Evolutionary conservation across 2,888 invertebrate genomes (phyloP), one percentile per base, ranked within the genome.

Genomic region (Molorchus minor): DNA sequence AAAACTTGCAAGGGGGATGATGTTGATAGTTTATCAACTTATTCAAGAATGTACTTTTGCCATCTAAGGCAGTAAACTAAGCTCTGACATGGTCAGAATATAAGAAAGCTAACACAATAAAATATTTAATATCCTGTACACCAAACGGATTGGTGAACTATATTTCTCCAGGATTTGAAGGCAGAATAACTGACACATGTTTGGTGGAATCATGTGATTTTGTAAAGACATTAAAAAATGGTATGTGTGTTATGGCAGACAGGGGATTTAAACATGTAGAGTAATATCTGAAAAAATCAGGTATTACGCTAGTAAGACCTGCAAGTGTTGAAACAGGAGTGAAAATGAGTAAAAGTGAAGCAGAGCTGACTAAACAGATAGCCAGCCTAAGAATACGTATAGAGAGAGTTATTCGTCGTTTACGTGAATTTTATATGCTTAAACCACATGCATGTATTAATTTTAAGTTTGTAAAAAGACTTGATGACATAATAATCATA

Each of bases 361-460:
- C 60, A 8, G 61, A 57, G 36, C 30, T 61, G 51, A 57, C 61
- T n/a, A 69, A 62, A 51, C 38, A 47, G 20, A 66, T 69, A 17
- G 68, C 69, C 7, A 58, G 59, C 19, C 46, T 71, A n/a, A 36
- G 69, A 56, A 71, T 70, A 17, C 71, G 72, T 52, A 58, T 72
- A 44, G 70, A 73, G 62, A 46, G 71, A 45, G 70, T 67, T 1
- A 71, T 72, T 21, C 30, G 61, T 7, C 60, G 68, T 29, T 35
- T 71, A 38, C 46, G 69, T 53, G 61, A 71, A 33, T 70, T 58
- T 55, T 16, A 35, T 2, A 55, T 68, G 30, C 47, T 63, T 21
- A 25, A 52, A 52, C 63, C 68, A 0, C 59, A 67, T 63, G 63
- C 68, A 40, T 25, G 25, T 52, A 43, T 64, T 47, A 25, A 63